Percentiles rank a stretch among this genome's conserved stretches.
Evolutionary conservation across 2,113 vertebrate genomes (phyloP).

Genomic region (Epinephelus lanceolatus): DNA sequence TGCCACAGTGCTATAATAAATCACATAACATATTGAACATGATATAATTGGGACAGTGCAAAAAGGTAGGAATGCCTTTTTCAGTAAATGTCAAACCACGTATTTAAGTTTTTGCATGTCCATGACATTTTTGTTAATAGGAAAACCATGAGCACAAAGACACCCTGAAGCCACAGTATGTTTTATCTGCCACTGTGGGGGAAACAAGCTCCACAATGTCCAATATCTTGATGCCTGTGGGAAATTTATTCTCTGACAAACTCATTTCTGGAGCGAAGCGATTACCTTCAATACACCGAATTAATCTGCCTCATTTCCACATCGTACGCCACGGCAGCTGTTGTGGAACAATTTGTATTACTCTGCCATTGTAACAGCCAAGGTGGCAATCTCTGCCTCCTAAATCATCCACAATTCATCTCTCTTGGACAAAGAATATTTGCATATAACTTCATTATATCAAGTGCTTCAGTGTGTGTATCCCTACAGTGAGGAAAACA

Average conservation of each 20-base stretch:
- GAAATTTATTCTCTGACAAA: slow-evolving; percentile 61
- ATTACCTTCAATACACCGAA: slow-evolving; percentile 54
- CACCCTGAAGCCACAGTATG: slow-evolving; percentile 16
- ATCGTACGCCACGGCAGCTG: slow-evolving; percentile 32
- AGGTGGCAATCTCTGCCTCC: slow-evolving; percentile 20
- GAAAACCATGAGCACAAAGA: slow-evolving; percentile 34
- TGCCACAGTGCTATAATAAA: not conserved
- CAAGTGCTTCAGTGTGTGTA: not conserved
- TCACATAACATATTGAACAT: not conserved
- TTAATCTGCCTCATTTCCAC: slow-evolving; percentile 61
- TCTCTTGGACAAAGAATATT: slow-evolving; percentile 26
- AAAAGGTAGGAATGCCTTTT: slow-evolving; percentile 7
- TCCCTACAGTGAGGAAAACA: not conserved
- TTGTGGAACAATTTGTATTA: slow-evolving; percentile 32
- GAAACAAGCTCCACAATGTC: slow-evolving; percentile 46
- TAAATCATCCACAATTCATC: slow-evolving; percentile 30
- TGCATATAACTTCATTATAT: slow-evolving; percentile 28
- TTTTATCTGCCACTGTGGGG: slow-evolving; percentile 27
- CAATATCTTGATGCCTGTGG: slow-evolving; percentile 55
- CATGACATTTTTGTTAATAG: slow-evolving; percentile 45
- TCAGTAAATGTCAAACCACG: slow-evolving; percentile 49
- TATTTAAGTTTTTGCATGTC: slow-evolving; percentile 13
- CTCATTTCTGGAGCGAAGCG: slow-evolving; percentile 47
- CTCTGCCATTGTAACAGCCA: slow-evolving; percentile 8
- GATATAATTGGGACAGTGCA: not conserved